These are phyloP conservation scores for Gymnosoma rotundatum DNA, from an alignment of 2,888 invertebrate genomes.

Conservation along the genomic window DNA sequence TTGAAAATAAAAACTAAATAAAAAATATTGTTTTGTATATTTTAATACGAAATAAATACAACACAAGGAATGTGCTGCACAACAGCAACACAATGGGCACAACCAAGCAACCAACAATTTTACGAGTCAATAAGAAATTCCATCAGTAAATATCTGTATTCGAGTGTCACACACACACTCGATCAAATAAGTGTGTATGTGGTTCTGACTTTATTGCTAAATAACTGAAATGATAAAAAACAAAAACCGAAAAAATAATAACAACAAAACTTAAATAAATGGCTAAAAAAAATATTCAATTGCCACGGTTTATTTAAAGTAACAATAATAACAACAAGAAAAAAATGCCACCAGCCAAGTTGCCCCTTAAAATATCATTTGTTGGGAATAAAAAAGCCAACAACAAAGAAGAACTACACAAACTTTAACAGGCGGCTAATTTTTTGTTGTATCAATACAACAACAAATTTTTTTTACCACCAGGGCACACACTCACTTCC, in stretches of 20 bases:
- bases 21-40: constrained; percentile 30
- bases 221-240: constrained; percentile 58
- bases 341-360: constrained; percentile 51
- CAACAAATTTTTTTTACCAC: constrained; percentile 37
- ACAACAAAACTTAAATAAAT: constrained; percentile 25
- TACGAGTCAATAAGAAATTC: constrained; percentile 27
- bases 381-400: constrained; percentile 1
- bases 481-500: constrained; percentile 27
- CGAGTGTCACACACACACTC: too few relatives aligned
- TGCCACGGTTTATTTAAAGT: constrained; percentile 28
- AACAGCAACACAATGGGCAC: constrained; percentile 24
- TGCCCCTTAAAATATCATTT: constrained; percentile 24
- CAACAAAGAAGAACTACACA: neutral
- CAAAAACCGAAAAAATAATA: constrained; percentile 19
- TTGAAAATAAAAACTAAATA: constrained; percentile 5
- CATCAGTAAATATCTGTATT: constrained; percentile 1
- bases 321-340: constrained; percentile 10
- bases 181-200: constrained; percentile 10
- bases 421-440: constrained; percentile 61
- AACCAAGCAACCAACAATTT: constrained; percentile 33
- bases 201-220: constrained; percentile 53
- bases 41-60: constrained; percentile 40
- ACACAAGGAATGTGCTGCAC: constrained; percentile 3
- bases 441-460: constrained; percentile 57
- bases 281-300: constrained; percentile 54